Evolutionary conservation across 2,888 invertebrate species (phyloP).

Genomic region (Rotaria sp.): DNA sequence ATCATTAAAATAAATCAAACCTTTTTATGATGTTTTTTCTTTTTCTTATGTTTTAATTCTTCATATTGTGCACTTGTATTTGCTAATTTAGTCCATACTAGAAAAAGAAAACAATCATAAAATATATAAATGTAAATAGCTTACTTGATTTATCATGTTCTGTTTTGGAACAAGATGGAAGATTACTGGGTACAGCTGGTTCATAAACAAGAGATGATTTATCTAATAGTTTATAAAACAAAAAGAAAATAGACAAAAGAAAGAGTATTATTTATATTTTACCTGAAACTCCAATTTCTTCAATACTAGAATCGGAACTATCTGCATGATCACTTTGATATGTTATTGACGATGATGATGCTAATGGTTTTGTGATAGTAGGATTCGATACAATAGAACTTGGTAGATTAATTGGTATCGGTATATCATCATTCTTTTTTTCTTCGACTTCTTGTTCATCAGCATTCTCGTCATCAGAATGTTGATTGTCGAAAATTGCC

Average conservation of each 20-base stretch:
- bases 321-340: not conserved
- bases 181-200: not conserved
- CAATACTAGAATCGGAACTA: not conserved
- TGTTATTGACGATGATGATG: not conserved
- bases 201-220: not conserved
- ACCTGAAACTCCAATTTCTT: not conserved
- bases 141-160: not conserved
- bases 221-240: not conserved
- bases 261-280: not conserved
- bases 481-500: not conserved
- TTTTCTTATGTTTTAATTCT: conserved; percentile 6
- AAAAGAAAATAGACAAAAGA: not conserved
- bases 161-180: too few species aligned
- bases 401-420: not conserved
- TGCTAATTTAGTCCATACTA: not conserved
- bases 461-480: not conserved
- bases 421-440: not conserved
- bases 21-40: conserved; percentile 7
- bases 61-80: not conserved
- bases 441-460: not conserved
- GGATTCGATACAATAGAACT: not conserved
- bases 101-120: not conserved
- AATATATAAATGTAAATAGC: not conserved
- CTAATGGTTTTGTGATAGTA: not conserved
- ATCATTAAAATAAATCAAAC: not conserved